phyloP scores from a whole-genome alignment of 35 echinoderm and acorn worm species.

The Heliocidaris erythrogramma region DNA sequence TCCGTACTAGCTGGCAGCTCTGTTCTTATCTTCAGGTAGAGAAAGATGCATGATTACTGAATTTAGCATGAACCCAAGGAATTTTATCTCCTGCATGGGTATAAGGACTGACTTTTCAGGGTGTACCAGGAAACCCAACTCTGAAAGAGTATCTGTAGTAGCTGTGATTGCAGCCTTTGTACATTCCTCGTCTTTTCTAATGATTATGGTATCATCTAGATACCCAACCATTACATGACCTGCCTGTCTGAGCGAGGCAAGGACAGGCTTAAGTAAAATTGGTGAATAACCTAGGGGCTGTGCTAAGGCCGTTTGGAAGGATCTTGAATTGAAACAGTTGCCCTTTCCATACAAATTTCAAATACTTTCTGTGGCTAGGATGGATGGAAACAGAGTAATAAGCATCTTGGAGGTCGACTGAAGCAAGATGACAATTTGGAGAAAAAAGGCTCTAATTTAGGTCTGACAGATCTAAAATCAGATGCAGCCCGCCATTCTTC shows the following conservation, averaged over 20 bases:
- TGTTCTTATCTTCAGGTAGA: no score
- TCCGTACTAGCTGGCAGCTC: not conserved
- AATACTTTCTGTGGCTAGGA: no score
- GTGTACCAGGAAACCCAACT: not conserved
- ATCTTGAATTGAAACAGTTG: no score
- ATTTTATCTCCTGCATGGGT: not conserved
- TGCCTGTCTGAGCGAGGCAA: no score
- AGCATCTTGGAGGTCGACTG: no score
- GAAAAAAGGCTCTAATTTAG: no score
- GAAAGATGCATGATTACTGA: not conserved
- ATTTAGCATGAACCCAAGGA: no score
- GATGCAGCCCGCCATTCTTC: no score
- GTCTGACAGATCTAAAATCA: not conserved
- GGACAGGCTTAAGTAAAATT: slow-evolving; percentile 49
- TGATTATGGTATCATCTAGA: not conserved
- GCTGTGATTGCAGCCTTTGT: not conserved
- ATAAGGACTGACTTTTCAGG: no score
- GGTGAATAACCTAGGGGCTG: slow-evolving; percentile 57
- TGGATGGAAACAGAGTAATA: no score
- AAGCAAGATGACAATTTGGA: no score
- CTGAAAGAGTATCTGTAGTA: not conserved
- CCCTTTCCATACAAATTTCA: no score
- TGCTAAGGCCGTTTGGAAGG: slow-evolving; percentile 60
- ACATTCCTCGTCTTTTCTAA: not conserved
- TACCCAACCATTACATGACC: not conserved